Evolutionary conservation across 2,888 invertebrate genomes (phyloP).

Genomic region (Andrena bicolor): DNA sequence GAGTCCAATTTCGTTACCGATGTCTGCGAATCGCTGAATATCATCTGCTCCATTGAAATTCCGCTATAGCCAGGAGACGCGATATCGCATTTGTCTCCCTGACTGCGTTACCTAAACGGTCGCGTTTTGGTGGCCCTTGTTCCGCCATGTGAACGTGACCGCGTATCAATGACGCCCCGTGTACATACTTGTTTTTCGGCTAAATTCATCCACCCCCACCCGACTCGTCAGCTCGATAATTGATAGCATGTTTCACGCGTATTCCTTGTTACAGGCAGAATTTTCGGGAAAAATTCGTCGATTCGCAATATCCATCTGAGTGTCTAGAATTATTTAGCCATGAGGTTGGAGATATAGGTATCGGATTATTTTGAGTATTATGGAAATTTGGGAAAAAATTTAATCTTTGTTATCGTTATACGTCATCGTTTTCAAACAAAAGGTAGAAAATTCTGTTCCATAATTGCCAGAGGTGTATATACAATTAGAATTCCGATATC

Average conservation of each 20-base stretch:
- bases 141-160: slow-evolving; percentile 49
- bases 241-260: slow-evolving; percentile 2
- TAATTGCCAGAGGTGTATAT: too few relatives aligned
- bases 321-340: slow-evolving; percentile 4
- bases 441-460: too few relatives aligned
- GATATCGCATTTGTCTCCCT: slow-evolving; percentile 79
- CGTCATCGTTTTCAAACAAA: too few relatives aligned
- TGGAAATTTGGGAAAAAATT: too few relatives aligned
- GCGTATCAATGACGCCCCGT: slow-evolving; percentile 42
- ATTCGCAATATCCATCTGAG: background rate
- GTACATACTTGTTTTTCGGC: slow-evolving; percentile 13
- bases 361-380: too few relatives aligned
- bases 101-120: slow-evolving; percentile 75
- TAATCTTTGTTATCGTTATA: too few relatives aligned
- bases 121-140: slow-evolving; percentile 71
- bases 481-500: too few relatives aligned
- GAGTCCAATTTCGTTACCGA: slow-evolving; percentile 77
- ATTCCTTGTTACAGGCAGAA: slow-evolving; percentile 19
- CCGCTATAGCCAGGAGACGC: slow-evolving; percentile 72
- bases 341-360: too few relatives aligned
- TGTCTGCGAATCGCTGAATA: slow-evolving; percentile 79
- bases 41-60: slow-evolving; percentile 80
- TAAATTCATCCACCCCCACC: slow-evolving; percentile 5
- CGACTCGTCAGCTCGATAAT: slow-evolving; percentile 21
- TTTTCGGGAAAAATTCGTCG: background rate